Evolutionary conservation across 2,888 invertebrate species (phyloP).

Genomic region (Oxystoma pomonae): DNA sequence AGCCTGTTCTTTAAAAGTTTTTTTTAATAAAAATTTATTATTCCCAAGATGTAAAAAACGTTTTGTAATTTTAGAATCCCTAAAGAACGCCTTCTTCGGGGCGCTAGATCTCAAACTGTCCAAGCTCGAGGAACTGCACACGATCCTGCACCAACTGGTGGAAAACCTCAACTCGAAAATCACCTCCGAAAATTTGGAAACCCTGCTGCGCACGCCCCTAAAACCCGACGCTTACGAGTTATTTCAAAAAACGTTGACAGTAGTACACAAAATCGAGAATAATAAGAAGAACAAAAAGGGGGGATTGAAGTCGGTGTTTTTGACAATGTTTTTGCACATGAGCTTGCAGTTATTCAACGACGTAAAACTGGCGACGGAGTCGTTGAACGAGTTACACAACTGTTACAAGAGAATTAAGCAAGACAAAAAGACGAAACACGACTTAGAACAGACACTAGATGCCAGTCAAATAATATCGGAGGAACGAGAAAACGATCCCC

Average conservation of each 20-base stretch:
- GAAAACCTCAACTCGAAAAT: slow-evolving; percentile 56
- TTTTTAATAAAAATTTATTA: no score
- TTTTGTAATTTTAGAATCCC: slow-evolving; percentile 50
- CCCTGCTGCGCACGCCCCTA: slow-evolving; percentile 56
- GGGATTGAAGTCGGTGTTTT: slow-evolving; percentile 60
- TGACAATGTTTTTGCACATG: slow-evolving; percentile 67
- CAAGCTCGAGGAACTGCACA: slow-evolving; percentile 59
- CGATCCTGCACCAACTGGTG: slow-evolving; percentile 56
- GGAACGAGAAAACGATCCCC: slow-evolving; percentile 52
- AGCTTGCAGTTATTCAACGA: slow-evolving; percentile 70
- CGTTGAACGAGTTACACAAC: slow-evolving; percentile 67
- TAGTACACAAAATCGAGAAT: slow-evolving; percentile 55
- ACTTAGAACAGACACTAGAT: slow-evolving; percentile 25
- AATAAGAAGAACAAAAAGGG: slow-evolving; percentile 42
- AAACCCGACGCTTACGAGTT: slow-evolving; percentile 54
- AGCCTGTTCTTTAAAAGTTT: no score
- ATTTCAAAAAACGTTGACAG: slow-evolving; percentile 60
- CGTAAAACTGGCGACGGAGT: slow-evolving; percentile 62
- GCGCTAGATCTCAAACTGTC: slow-evolving; percentile 65
- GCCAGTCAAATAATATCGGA: slow-evolving; percentile 29
- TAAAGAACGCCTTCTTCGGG: slow-evolving; percentile 66
- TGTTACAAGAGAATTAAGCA: slow-evolving; percentile 58
- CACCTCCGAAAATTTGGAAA: slow-evolving; percentile 48
- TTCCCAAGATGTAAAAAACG: no score
- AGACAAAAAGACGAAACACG: slow-evolving; percentile 47